phyloP scores from a whole-genome alignment of 2,113 vertebrate genomes.

The Furnarius figulus region DNA sequence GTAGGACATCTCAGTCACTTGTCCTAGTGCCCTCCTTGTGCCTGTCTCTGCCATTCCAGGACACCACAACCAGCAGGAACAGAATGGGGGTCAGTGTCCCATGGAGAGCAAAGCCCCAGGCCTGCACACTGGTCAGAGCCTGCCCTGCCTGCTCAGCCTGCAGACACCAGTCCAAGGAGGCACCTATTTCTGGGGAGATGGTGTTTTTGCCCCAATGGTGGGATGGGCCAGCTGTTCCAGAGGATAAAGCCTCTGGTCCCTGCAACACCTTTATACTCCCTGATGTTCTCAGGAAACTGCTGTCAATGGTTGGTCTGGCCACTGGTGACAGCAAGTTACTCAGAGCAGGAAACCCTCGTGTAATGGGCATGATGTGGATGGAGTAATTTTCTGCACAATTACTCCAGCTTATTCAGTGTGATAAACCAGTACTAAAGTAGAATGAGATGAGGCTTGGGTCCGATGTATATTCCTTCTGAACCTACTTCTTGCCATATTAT shows the following conservation, averaged over 20 bases:
- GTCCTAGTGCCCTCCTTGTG: constrained; percentile 4
- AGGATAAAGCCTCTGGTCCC: fast-evolving
- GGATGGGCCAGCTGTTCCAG: background rate
- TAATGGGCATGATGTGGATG: background rate
- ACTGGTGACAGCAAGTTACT: background rate
- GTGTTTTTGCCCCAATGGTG: background rate
- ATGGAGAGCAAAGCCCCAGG: background rate
- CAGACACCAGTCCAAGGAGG: background rate
- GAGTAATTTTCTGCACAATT: constrained; percentile 50
- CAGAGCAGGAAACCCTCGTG: background rate
- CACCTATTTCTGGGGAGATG: background rate
- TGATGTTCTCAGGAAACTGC: background rate
- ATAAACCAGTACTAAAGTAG: background rate
- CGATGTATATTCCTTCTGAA: background rate
- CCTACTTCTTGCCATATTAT: background rate
- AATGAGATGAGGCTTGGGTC: background rate
- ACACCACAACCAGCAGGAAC: background rate
- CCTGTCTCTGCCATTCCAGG: background rate
- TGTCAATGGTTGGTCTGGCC: background rate
- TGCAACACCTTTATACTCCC: background rate
- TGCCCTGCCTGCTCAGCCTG: background rate
- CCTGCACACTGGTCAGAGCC: background rate
- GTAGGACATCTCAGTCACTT: constrained; percentile 8
- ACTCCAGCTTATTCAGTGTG: constrained; percentile 23
- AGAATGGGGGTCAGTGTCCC: background rate